Conservation (phyloP, 2,888 invertebrate genomes). For the Melipona bicolor region DNA sequence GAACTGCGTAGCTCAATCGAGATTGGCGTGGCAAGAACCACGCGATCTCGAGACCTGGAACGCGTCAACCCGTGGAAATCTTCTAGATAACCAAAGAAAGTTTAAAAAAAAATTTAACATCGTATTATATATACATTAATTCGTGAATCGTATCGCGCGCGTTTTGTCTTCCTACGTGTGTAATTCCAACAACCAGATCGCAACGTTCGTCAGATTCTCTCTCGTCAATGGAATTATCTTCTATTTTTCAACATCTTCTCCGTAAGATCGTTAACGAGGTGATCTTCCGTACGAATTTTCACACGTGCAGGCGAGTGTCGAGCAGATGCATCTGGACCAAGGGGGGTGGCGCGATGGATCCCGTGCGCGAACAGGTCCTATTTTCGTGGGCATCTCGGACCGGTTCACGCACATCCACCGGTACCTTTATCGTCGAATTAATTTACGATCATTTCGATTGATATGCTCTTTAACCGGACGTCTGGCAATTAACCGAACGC, state of each 20-base stretch:
- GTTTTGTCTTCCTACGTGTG: neutral
- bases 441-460: slow-evolving; percentile 61
- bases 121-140: no score
- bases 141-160: neutral
- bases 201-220: neutral
- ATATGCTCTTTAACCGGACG: slow-evolving; percentile 51
- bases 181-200: neutral
- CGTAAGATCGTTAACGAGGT: no score
- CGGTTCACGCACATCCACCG: slow-evolving; percentile 40
- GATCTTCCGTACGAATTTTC: neutral
- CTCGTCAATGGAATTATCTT: neutral
- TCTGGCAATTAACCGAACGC: slow-evolving; percentile 63
- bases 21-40: neutral
- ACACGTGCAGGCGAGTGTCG: neutral
- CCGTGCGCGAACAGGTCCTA: neutral
- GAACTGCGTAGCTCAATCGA: neutral
- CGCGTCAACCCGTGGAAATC: no score
- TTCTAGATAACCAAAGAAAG: no score
- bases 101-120: no score
- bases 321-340: slow-evolving; percentile 31
- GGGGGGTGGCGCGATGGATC: neutral
- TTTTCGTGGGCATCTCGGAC: slow-evolving; percentile 30
- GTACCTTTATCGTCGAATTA: slow-evolving; percentile 54
- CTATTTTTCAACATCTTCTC: neutral
- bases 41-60: no score